phyloP scores from a whole-genome alignment of 2,797 vertebrate species.

The Pseudochaenichthys georgianus region DNA sequence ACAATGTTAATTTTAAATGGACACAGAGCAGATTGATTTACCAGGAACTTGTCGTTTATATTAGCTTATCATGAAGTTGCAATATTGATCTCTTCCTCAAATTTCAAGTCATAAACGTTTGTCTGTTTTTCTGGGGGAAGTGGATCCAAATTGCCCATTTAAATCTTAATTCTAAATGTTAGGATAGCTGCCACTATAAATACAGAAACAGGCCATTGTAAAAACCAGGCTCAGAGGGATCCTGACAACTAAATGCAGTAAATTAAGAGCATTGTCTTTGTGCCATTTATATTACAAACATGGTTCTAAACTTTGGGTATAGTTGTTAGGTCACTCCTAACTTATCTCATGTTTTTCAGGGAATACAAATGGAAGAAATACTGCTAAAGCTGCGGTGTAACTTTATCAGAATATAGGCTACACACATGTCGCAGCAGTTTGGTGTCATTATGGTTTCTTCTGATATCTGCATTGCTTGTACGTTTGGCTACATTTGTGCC shows the following conservation, averaged over 20 bases:
- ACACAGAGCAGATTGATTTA: background rate
- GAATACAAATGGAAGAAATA: background rate
- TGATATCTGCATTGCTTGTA: background rate
- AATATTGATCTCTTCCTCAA: background rate
- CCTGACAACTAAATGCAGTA: constrained; percentile 26
- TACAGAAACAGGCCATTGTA: background rate
- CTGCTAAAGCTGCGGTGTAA: background rate
- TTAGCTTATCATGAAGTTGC: background rate
- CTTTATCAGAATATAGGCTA: background rate
- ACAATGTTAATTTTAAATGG: background rate
- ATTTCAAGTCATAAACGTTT: background rate
- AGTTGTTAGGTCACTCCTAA: constrained; percentile 8
- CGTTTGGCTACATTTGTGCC: background rate
- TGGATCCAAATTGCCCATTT: background rate
- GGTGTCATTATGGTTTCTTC: background rate
- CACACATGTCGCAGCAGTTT: background rate
- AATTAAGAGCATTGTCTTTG: constrained; percentile 1
- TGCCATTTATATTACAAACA: constrained; percentile 36
- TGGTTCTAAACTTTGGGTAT: constrained; percentile 11
- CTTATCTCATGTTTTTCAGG: constrained; percentile 9
- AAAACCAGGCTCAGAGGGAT: background rate
- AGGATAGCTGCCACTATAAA: background rate
- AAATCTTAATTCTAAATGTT: background rate
- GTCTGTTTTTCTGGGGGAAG: background rate
- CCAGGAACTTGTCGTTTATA: background rate